Percentiles rank a stretch among this genome's conserved stretches.
These are phyloP conservation scores for Drosophila ustulata DNA, from an alignment of 2,888 invertebrate species.

Conservation along the genomic window DNA sequence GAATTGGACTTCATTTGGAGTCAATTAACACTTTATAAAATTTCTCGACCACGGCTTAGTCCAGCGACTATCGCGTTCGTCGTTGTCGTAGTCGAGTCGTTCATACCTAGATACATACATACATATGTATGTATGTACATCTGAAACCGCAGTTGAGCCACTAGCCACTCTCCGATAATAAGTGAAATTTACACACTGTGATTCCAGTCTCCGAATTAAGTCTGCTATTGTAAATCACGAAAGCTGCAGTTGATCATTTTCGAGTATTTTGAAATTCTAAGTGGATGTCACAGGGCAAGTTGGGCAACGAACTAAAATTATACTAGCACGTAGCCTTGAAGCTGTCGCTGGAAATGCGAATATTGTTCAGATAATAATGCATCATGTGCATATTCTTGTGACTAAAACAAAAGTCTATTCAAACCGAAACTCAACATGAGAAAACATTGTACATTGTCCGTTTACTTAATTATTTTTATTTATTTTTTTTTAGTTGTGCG, in stretches of 20 bases:
- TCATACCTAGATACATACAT: background rate
- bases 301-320: background rate
- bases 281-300: background rate
- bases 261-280: background rate
- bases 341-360: background rate
- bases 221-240: constrained; percentile 27
- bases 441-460: constrained; percentile 7
- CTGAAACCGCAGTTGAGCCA: constrained; percentile 3
- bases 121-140: background rate
- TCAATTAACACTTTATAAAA: constrained; percentile 61
- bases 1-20: constrained; percentile 62
- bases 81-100: background rate
- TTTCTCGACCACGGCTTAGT: background rate
- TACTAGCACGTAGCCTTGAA: background rate
- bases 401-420: background rate
- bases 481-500: background rate
- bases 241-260: constrained; percentile 4
- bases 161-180: background rate
- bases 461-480: constrained; percentile 26
- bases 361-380: background rate
- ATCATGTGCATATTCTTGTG: constrained; percentile 1
- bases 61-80: constrained; percentile 19
- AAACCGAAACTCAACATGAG: constrained; percentile 2
- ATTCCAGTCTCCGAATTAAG: constrained; percentile 1
- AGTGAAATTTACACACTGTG: constrained; percentile 1